Evolutionary conservation across 2,113 vertebrate genomes (phyloP).

Genomic region (Eira barbara): DNA sequence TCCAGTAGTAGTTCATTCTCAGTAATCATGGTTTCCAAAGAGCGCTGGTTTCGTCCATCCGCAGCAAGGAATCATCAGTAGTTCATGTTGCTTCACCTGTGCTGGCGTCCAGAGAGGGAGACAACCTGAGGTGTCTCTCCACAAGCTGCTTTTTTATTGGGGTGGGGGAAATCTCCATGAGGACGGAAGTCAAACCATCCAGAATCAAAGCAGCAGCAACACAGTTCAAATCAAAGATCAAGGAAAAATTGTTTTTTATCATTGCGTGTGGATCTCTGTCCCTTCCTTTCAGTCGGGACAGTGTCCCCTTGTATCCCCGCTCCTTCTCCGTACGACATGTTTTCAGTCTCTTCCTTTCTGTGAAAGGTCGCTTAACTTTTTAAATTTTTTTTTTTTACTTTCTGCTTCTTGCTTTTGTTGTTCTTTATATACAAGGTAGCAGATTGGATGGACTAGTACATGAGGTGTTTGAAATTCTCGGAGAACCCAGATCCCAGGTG

Average conservation of each 20-base stretch:
- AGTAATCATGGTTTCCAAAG: slow-evolving; percentile 64
- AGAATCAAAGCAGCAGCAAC: slow-evolving; percentile 58
- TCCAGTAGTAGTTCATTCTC: neutral
- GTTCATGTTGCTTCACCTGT: slow-evolving; percentile 39
- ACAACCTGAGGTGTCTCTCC: slow-evolving; percentile 38
- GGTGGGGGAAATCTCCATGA: slow-evolving; percentile 7
- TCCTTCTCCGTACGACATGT: neutral
- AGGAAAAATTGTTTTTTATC: slow-evolving; percentile 21
- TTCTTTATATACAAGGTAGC: slow-evolving; percentile 64
- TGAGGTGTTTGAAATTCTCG: slow-evolving; percentile 49
- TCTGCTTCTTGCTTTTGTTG: slow-evolving; percentile 22
- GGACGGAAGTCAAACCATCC: neutral
- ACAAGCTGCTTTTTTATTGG: slow-evolving; percentile 7
- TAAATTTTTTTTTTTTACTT: neutral
- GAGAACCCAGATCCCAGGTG: slow-evolving; percentile 37
- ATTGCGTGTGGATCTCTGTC: neutral
- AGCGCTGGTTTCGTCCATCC: slow-evolving; percentile 4
- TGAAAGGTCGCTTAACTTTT: slow-evolving; percentile 75
- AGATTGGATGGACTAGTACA: slow-evolving; percentile 41
- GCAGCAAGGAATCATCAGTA: slow-evolving; percentile 13
- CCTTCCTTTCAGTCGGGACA: neutral
- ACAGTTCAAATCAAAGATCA: slow-evolving; percentile 60
- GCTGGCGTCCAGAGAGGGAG: slow-evolving; percentile 18
- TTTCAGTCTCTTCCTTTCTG: slow-evolving; percentile 75
- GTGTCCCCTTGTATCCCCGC: neutral